Percentiles rank a stretch among this genome's conserved stretches.
Conservation (phyloP, 1,140 invertebrate genomes). For the Octopus sinensis region DNA sequence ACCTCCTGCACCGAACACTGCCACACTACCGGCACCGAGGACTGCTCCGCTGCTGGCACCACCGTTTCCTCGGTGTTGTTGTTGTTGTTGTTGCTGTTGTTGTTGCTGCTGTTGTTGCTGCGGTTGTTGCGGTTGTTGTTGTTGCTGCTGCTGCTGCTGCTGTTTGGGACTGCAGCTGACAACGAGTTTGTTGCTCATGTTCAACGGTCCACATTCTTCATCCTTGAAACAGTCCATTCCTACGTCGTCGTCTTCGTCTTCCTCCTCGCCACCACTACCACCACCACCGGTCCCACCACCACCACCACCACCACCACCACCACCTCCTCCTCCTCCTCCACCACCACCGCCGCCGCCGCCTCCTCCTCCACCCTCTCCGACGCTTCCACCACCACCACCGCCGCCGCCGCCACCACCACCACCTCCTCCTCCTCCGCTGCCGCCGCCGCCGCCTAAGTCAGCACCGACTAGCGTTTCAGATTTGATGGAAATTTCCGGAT, state of each 20-base stretch:
- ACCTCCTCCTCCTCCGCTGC: too few relatives aligned
- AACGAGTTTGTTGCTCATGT: constrained; percentile 13
- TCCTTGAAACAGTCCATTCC: constrained; percentile 7
- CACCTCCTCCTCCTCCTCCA: not conserved
- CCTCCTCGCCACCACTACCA: not conserved
- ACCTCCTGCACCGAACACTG: too few relatives aligned
- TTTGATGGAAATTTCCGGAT: too few relatives aligned
- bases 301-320: not conserved
- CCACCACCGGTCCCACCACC: not conserved
- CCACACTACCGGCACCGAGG: too few relatives aligned
- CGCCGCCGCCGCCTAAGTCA: too few relatives aligned
- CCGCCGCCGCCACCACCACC: too few relatives aligned
- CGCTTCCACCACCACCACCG: too few relatives aligned
- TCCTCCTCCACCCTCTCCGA: not conserved
- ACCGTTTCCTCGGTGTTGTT: not conserved
- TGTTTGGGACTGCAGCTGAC: not conserved
- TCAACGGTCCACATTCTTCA: constrained; percentile 7
- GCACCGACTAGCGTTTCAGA: too few relatives aligned
- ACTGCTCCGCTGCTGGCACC: not conserved
- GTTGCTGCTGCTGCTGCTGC: not conserved
- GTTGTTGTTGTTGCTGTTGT: not conserved
- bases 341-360: not conserved
- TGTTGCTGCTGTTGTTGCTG: too few relatives aligned
- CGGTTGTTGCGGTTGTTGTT: not conserved
- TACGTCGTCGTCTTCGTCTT: not conserved